Percentiles rank a stretch among this genome's conserved stretches.
Evolutionary conservation across 2,797 vertebrate species (phyloP).

Genomic region (Sebastes umbrosus): DNA sequence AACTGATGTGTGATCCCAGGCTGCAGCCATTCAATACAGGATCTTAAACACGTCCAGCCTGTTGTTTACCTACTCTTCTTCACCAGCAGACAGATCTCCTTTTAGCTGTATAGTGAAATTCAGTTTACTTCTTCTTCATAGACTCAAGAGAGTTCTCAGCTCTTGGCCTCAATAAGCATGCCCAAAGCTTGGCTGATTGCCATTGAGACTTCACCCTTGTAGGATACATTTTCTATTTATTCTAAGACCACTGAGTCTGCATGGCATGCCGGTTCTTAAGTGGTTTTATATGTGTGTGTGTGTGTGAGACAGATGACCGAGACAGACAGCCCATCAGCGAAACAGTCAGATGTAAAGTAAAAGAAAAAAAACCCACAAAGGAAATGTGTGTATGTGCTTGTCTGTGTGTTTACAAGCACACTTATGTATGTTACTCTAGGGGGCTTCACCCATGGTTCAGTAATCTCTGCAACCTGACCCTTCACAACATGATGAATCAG

Average conservation of each 20-base stretch:
- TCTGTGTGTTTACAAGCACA: conserved; percentile 19
- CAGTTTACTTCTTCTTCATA: conserved; percentile 1
- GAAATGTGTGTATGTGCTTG: neutral
- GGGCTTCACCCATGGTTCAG: conserved; percentile 57
- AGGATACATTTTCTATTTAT: conserved; percentile 31
- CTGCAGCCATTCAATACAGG: neutral
- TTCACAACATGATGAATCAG: conserved; percentile 53
- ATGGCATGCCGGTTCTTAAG: neutral
- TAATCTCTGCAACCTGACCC: conserved; percentile 60
- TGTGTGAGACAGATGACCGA: neutral
- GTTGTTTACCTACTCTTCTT: neutral
- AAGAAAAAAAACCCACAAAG: neutral
- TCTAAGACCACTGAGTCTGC: neutral
- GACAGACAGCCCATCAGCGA: neutral
- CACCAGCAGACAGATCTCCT: neutral
- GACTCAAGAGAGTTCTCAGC: conserved; percentile 11
- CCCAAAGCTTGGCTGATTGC: conserved; percentile 15
- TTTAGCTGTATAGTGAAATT: conserved; percentile 7
- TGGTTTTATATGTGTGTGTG: conserved; percentile 12
- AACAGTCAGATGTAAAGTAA: neutral
- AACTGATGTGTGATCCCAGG: neutral
- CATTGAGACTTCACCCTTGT: conserved; percentile 15
- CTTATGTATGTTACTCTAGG: conserved; percentile 25
- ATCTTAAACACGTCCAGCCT: neutral
- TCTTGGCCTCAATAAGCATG: conserved; percentile 18